Evolutionary conservation across 2,888 invertebrate genomes (phyloP), one percentile per base, ranked within the genome.

Genomic region (Leucophenga maculata): DNA sequence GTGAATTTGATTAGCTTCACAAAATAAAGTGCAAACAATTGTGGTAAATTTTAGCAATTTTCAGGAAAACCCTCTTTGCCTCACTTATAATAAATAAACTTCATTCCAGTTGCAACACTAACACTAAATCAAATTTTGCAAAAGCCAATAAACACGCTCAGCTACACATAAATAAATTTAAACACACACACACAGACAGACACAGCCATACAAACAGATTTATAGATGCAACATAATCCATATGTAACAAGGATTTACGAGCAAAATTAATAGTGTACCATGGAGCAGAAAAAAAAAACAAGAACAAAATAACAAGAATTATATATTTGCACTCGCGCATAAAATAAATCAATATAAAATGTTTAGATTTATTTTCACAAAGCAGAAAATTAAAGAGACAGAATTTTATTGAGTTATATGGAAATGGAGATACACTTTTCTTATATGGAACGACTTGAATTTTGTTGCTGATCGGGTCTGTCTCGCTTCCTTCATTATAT

Each of bases 181-280:
- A 16, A 16, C 50, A 50, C 14, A 57, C 32, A 59, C 59, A 59
- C 16, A 16, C 32, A 32, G 32, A 18, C 46, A 48, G 9, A 14
- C 11, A 44, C 44, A 60, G 14, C 6, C 16, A 16, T 8, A 20
- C 13, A 2, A 18, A 14, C 26, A 55, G 14, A 22, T 22, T 20
- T 26, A 14, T 20, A 55, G 55, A 14, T 20, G 26, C 14, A 39
- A 60, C 39, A 39, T 64, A 64, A 64, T 46, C 62, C 62, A 39
- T 48, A 48, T 64, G 62, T 64, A 48, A 64, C 26, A 64, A 26
- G 62, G 62, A 64, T 64, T 64, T 64, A 48, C 46, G 54, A 39
- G 16, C 44, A 60, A 60, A 39, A 60, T 60, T 60, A 60, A 39
- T 60, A 60, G 60, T 39, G 60, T 39, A 6, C 39, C 11, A 8